phyloP scores from a whole-genome alignment of 2,888 invertebrate species.

The Diachrysia chrysitis region DNA sequence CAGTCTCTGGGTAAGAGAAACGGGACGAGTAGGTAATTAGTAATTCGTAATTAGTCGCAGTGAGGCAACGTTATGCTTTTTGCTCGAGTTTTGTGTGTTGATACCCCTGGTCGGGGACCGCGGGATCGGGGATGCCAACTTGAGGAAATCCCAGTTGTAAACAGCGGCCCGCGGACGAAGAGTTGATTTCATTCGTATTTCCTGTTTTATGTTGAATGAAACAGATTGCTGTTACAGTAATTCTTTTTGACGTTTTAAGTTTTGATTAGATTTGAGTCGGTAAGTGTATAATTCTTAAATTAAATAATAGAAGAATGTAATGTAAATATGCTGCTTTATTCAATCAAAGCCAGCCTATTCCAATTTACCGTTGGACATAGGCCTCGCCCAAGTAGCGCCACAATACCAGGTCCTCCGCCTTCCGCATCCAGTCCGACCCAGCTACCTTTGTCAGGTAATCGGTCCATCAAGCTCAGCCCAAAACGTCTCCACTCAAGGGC shows the following conservation, averaged over 20 bases:
- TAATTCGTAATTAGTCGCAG: slow-evolving; percentile 44
- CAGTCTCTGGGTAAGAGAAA: slow-evolving; percentile 23
- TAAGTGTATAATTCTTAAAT: not conserved
- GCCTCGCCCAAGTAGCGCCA: no score
- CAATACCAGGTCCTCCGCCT: no score
- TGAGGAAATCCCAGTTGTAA: slow-evolving; percentile 37
- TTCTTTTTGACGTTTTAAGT: not conserved
- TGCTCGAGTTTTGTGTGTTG: slow-evolving; percentile 31
- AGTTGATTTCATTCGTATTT: slow-evolving; percentile 25
- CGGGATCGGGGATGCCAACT: slow-evolving; percentile 15
- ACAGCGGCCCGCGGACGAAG: slow-evolving; percentile 17
- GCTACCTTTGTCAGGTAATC: no score
- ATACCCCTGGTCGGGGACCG: slow-evolving; percentile 21
- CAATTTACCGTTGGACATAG: no score
- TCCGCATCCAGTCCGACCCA: no score
- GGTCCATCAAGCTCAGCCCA: no score
- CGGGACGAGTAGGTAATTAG: slow-evolving; percentile 40
- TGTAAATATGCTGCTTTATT: no score
- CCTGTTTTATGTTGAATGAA: slow-evolving; percentile 1
- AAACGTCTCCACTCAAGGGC: no score
- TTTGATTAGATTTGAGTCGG: not conserved
- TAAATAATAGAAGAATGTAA: not conserved
- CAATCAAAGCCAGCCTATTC: no score
- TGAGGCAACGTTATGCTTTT: slow-evolving; percentile 33
- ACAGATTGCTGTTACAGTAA: not conserved